phyloP scores from a whole-genome alignment of 2,113 vertebrate genomes.

The Hystrix brachyura region DNA sequence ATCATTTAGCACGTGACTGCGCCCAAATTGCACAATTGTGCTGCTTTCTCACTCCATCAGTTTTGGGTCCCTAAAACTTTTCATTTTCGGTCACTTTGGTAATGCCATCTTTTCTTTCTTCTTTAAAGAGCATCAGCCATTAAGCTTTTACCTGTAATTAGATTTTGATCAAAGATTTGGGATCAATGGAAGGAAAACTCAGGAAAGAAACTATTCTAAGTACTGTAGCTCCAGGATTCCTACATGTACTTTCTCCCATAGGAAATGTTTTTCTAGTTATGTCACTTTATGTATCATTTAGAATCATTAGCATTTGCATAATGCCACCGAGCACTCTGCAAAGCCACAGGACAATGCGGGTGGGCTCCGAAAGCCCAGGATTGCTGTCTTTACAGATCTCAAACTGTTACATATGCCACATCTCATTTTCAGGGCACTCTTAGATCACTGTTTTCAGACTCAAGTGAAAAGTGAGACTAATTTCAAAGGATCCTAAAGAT shows the following conservation, averaged over 20 bases:
- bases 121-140: background rate
- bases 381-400: background rate
- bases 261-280: background rate
- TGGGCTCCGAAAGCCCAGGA: background rate
- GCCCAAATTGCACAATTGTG: background rate
- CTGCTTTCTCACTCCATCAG: rapidly evolving
- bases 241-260: background rate
- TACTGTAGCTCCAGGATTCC: background rate
- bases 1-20: background rate
- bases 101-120: background rate
- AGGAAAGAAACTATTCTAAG: background rate
- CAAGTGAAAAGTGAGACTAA: background rate
- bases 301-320: background rate
- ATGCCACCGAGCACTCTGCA: background rate
- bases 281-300: background rate
- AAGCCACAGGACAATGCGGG: background rate
- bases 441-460: background rate
- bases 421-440: background rate
- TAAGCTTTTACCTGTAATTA: background rate
- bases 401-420: background rate
- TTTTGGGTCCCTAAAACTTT: background rate
- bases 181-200: background rate
- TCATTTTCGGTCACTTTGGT: background rate
- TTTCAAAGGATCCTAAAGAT: background rate
- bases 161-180: background rate